These are phyloP conservation scores for Chlorops oryzae DNA, from an alignment of 1,140 invertebrate species.

Conservation along the genomic window DNA sequence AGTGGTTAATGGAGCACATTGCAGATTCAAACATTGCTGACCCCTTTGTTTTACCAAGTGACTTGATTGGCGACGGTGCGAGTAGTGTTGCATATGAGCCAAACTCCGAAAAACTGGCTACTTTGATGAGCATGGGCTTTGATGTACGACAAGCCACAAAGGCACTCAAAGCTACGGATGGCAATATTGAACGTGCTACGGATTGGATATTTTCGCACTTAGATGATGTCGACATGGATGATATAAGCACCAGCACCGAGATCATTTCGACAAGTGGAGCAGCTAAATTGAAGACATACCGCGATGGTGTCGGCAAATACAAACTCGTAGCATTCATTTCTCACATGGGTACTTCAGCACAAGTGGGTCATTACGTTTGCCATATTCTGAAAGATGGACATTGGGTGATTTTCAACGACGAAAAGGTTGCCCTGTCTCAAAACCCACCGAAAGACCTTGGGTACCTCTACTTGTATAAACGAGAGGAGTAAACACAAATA, in stretches of 20 bases:
- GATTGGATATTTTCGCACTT: constrained; percentile 96
- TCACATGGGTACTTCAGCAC: constrained; percentile 95
- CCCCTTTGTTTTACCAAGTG: constrained; percentile 64
- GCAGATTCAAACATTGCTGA: constrained; percentile 78
- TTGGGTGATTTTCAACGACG: constrained; percentile 98
- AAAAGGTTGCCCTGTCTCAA: constrained; percentile 94
- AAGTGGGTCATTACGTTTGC: constrained; percentile 97
- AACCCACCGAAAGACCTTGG: constrained; percentile 93
- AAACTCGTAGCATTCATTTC: constrained; percentile 89
- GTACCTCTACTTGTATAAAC: constrained; percentile 87
- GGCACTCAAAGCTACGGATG: constrained; percentile 82
- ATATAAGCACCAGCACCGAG: constrained; percentile 57
- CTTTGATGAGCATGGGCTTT: constrained; percentile 87
- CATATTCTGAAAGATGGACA: constrained; percentile 83
- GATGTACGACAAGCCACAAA: constrained; percentile 69
- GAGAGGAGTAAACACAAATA: constrained; percentile 27
- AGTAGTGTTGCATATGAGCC: constrained; percentile 52
- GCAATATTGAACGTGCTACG: constrained; percentile 86
- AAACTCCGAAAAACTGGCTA: constrained; percentile 61
- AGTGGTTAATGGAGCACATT: constrained; percentile 97
- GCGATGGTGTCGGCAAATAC: constrained; percentile 37
- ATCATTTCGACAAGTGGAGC: not conserved
- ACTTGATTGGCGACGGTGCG: constrained; percentile 35
- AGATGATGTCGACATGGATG: constrained; percentile 64
- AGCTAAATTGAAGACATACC: constrained; percentile 17